A percentile compares a stretch with the other conserved stretches of the same genome.
phyloP scores from a whole-genome alignment of 2,888 invertebrate species.

The Anthoptus insignis region DNA sequence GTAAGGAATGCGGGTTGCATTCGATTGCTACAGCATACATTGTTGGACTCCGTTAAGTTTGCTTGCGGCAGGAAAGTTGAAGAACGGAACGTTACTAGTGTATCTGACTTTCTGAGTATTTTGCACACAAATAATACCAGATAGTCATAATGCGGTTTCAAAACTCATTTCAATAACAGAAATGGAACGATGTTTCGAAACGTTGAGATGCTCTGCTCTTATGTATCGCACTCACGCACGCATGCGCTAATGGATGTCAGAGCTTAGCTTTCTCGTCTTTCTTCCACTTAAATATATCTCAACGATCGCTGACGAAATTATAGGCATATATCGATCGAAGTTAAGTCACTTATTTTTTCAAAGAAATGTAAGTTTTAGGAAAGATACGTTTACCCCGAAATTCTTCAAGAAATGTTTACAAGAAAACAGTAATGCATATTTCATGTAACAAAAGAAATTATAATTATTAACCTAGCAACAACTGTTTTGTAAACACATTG shows the following conservation, averaged over 20 bases:
- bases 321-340: neutral
- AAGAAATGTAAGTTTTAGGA: no score
- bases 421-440: no score
- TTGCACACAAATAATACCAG: constrained; percentile 8
- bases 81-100: constrained; percentile 11
- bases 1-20: constrained; percentile 60
- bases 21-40: constrained; percentile 59
- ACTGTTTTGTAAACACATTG: constrained; percentile 12
- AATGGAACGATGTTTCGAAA: constrained; percentile 52
- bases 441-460: no score
- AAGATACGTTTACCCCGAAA: no score
- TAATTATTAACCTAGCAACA: constrained; percentile 19
- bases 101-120: constrained; percentile 23
- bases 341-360: no score
- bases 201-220: constrained; percentile 59
- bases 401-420: neutral
- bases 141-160: constrained; percentile 13
- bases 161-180: constrained; percentile 37
- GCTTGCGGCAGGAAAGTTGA: constrained; percentile 44
- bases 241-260: constrained; percentile 35
- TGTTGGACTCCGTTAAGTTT: constrained; percentile 55
- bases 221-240: constrained; percentile 56
- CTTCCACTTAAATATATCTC: no score
- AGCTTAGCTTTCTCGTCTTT: constrained; percentile 57
- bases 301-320: no score